Evolutionary conservation across 2,888 invertebrate genomes (phyloP).

Genomic region (Noctua janthe): DNA sequence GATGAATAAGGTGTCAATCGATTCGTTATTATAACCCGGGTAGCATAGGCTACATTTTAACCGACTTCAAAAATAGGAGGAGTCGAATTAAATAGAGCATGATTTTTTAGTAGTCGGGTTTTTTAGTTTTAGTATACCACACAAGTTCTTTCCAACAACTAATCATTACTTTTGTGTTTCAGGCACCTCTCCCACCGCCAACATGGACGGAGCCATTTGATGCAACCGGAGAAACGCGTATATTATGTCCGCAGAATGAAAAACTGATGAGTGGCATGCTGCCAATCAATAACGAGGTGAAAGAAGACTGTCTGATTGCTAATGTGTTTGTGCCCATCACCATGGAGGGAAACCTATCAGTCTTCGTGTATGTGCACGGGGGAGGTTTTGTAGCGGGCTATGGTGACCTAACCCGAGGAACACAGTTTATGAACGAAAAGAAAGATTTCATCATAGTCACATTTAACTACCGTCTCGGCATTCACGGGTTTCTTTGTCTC

Average conservation of each 20-base stretch:
- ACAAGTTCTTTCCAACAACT: neutral
- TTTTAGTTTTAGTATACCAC: too few relatives aligned
- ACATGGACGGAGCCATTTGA: conserved; percentile 69
- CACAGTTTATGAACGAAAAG: conserved; percentile 30
- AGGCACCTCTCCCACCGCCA: conserved; percentile 60
- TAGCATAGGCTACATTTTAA: too few relatives aligned
- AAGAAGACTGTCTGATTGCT: conserved; percentile 81
- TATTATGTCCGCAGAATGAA: conserved; percentile 71
- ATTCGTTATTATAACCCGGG: too few relatives aligned
- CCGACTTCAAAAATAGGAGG: too few relatives aligned
- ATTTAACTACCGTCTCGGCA: conserved; percentile 72
- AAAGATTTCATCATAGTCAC: conserved; percentile 70
- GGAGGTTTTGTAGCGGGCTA: conserved; percentile 70
- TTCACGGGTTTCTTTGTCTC: conserved; percentile 72
- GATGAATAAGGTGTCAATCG: too few relatives aligned
- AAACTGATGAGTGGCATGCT: neutral
- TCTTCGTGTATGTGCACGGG: conserved; percentile 73
- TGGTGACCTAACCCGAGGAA: conserved; percentile 32
- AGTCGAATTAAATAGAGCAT: too few relatives aligned
- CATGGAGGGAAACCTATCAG: conserved; percentile 67
- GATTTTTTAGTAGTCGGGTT: too few relatives aligned
- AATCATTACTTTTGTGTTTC: neutral
- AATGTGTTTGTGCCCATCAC: conserved; percentile 81
- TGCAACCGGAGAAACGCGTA: conserved; percentile 68
- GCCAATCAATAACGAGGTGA: conserved; percentile 35